These are phyloP conservation scores for Drosophila arizonae DNA, from an alignment of 1,140 invertebrate genomes.

Conservation along the genomic window DNA sequence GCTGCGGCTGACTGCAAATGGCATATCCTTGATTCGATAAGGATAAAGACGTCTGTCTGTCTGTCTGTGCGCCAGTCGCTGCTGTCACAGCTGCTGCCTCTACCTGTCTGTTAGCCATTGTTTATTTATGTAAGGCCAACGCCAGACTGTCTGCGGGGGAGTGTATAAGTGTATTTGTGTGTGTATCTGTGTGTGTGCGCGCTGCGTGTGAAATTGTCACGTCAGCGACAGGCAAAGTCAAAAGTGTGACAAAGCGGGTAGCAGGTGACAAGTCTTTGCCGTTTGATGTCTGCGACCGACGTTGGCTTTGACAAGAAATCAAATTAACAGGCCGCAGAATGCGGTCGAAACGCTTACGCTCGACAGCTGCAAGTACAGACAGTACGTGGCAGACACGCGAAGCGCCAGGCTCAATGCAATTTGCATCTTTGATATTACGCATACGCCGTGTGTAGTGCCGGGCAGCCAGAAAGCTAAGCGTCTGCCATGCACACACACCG, in stretches of 20 bases:
- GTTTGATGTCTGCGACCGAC: conserved; percentile 37
- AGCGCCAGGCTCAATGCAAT: background rate
- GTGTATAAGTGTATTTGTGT: conserved; percentile 5
- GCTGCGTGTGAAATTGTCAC: conserved; percentile 74
- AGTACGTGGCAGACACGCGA: conserved; percentile 2
- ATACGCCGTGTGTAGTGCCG: conserved; percentile 53
- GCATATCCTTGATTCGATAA: conserved; percentile 56
- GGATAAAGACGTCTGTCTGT: conserved; percentile 47
- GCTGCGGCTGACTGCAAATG: conserved; percentile 44
- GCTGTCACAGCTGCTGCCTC: conserved; percentile 31
- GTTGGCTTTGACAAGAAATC: conserved; percentile 71
- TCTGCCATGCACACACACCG: background rate
- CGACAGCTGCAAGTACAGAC: background rate
- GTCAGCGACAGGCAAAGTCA: conserved; percentile 68
- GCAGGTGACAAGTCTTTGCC: conserved; percentile 51
- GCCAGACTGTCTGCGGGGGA: conserved; percentile 29
- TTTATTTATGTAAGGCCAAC: conserved; percentile 62
- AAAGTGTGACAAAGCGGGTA: conserved; percentile 58
- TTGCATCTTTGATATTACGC: conserved; percentile 47
- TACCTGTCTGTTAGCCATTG: conserved; percentile 50
- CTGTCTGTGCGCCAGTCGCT: conserved; percentile 11
- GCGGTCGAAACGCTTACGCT: conserved; percentile 29
- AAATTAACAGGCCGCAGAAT: conserved; percentile 71
- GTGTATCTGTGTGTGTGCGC: conserved; percentile 33
- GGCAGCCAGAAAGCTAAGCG: background rate